A percentile compares a stretch with the other conserved stretches of the same genome.
Evolutionary conservation across 2,888 invertebrate species (phyloP).

Genomic region (Pyralis farinalis): DNA sequence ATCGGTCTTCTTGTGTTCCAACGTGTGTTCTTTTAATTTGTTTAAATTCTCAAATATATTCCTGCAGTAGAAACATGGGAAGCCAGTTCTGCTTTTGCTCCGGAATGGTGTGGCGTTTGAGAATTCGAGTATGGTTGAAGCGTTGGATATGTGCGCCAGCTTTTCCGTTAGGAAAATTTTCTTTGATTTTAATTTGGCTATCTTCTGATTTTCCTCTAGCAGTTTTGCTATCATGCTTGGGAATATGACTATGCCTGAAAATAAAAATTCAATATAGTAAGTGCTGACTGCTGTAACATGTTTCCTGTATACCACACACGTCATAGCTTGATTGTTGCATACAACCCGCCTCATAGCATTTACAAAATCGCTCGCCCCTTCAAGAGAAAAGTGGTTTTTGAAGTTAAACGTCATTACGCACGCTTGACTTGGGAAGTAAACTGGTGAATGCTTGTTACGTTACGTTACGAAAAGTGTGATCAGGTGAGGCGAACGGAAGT

Average conservation of each 20-base stretch:
- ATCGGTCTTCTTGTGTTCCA: constrained; percentile 37
- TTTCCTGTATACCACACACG: no score
- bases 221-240: constrained; percentile 36
- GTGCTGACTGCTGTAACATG: no score
- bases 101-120: constrained; percentile 58
- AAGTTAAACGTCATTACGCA: no score
- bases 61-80: constrained; percentile 63
- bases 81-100: constrained; percentile 49
- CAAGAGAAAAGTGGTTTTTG: no score
- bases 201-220: constrained; percentile 23
- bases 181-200: constrained; percentile 10
- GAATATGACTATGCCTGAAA: constrained; percentile 39
- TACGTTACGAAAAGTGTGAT: no score
- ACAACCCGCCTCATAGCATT: no score
- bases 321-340: no score
- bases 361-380: no score
- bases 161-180: constrained; percentile 47
- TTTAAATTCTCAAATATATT: constrained; percentile 43
- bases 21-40: constrained; percentile 36
- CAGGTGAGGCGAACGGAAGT: no score
- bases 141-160: constrained; percentile 46
- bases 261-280: no score
- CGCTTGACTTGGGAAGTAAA: no score
- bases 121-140: constrained; percentile 38
- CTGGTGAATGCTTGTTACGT: no score